Conservation (phyloP, 2,113 vertebrate species). For the Clarias gariepinus region DNA sequence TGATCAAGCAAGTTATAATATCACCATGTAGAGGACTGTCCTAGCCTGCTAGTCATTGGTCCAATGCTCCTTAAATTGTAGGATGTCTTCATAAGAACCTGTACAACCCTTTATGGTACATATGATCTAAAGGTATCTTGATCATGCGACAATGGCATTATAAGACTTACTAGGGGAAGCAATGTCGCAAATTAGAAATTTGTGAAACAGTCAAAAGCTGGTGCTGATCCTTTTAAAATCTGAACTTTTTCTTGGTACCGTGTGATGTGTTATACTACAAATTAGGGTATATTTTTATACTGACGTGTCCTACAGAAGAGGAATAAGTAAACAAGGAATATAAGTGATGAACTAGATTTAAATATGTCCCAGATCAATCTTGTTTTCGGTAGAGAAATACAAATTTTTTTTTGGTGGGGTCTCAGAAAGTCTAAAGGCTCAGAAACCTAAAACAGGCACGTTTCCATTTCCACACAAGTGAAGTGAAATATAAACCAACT, state of each 20-base stretch:
- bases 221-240: background rate
- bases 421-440: background rate
- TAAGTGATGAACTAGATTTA: conserved; percentile 32
- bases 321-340: conserved; percentile 44
- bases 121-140: background rate
- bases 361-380: background rate
- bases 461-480: conserved; percentile 1
- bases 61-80: background rate
- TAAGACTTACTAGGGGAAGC: background rate
- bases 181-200: background rate
- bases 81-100: background rate
- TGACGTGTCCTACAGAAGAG: conserved; percentile 22
- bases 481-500: conserved; percentile 27
- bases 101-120: background rate
- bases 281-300: conserved; percentile 47
- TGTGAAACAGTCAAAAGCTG: background rate
- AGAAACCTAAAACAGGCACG: conserved; percentile 5
- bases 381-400: conserved; percentile 12
- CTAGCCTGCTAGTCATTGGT: background rate
- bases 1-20: background rate
- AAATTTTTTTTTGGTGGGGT: conserved; percentile 5
- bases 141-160: background rate
- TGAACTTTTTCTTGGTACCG: conserved; percentile 17
- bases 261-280: conserved; percentile 22
- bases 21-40: background rate